A percentile compares a stretch with the other conserved stretches of the same genome.
phyloP scores from a whole-genome alignment of 2,888 invertebrate genomes.

The Dugesia japonica region DNA sequence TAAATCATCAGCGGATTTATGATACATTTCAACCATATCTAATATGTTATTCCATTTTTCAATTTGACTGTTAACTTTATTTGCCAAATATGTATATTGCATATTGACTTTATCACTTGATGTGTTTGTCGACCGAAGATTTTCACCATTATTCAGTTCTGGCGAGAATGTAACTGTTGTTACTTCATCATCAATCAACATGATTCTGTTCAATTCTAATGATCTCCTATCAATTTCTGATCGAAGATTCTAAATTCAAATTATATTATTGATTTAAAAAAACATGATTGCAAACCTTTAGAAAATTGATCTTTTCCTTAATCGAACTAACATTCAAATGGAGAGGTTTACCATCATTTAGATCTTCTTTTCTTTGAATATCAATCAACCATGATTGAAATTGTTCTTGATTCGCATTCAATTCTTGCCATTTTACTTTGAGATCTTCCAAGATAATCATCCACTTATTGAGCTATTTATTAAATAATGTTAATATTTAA shows the following conservation, averaged over 20 bases:
- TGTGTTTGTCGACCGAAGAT: neutral
- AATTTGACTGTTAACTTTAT: neutral
- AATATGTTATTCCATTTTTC: neutral
- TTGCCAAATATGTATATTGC: neutral
- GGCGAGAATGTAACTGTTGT: neutral
- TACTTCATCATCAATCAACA: neutral
- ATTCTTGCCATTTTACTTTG: neutral
- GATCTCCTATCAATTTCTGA: neutral
- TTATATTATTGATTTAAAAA: neutral
- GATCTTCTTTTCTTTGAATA: neutral
- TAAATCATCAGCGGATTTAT: slow-evolving; percentile 7
- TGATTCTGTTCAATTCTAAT: neutral
- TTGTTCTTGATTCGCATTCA: neutral
- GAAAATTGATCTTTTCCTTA: neutral
- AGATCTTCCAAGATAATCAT: slow-evolving; percentile 15
- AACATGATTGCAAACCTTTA: neutral
- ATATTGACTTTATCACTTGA: neutral
- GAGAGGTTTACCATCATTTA: neutral
- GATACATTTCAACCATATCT: neutral
- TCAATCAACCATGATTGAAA: neutral
- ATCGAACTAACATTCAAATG: neutral
- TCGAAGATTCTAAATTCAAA: neutral
- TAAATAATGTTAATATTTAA: neutral
- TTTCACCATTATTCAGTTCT: neutral
- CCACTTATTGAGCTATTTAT: neutral